Evolutionary conservation across 2,113 vertebrate genomes (phyloP), one percentile per base, ranked within the genome.

Genomic region (Ameiurus melas): DNA sequence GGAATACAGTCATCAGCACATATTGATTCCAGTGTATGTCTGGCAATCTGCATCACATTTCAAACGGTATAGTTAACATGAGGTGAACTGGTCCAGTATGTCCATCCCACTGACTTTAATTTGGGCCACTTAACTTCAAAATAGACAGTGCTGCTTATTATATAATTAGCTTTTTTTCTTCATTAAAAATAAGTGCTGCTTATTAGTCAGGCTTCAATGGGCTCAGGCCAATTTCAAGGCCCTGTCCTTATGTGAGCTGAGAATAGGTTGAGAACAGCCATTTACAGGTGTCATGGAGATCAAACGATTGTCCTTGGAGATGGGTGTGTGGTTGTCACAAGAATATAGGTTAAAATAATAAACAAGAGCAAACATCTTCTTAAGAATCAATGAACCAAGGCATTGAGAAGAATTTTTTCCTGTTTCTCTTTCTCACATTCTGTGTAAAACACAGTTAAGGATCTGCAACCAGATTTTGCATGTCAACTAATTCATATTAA

Each of bases 151-250:
- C 30, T 79, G n/a, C n/a, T 9, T 33, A n/a, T 68, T 79, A n/a
- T 36, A 80, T 19, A 51, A 5, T 22, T 86, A 13, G 2, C 12
- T 85, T 86, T 91, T 85, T 84, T 82, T 47, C 17, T 75, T 43
- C 20, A 6, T 36, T 71, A 33, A 43, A 55, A 60, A 36, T 5
- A 71, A 39, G 8, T 16, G 19, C 30, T 43, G 33, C 25, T 22
- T 55, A 30, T 73, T 73, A 8, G 14, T 12, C 53, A n/a, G 36
- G 53, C 62, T 79, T 60, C 33, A 17, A 87, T 57, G 20, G 25
- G 27, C 79, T 64, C 4, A 75, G 75, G 53, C 87, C 43, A 84
- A 66, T 87, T 90, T 85, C 39, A 86, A 88, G 82, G 81, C 62
- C 14, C 27, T 84, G 51, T 62, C 55, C 58, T 84, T 66, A 66